These are phyloP conservation scores for Limanda limanda DNA, from an alignment of 2,113 vertebrate species.

Conservation along the genomic window DNA sequence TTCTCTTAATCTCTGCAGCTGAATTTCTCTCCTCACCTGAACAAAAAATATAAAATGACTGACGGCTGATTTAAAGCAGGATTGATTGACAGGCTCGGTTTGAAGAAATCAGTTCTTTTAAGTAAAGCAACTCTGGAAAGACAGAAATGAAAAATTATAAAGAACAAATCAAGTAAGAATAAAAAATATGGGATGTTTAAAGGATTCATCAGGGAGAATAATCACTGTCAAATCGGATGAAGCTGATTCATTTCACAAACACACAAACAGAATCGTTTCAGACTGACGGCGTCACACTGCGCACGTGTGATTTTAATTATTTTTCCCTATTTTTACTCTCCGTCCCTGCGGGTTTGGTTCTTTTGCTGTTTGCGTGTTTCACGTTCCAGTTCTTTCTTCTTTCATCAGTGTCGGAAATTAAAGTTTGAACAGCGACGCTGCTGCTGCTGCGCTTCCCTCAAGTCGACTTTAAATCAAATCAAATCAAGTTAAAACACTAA, in stretches of 20 bases:
- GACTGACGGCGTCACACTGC: not conserved
- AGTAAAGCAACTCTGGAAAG: not conserved
- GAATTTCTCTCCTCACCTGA: too few species aligned
- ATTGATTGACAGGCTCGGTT: too few species aligned
- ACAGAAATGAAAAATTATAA: not conserved
- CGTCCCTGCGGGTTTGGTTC: not conserved
- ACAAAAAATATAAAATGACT: too few species aligned
- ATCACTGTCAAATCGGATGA: slow-evolving; percentile 31
- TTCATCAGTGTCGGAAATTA: slow-evolving; percentile 24
- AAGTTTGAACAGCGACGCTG: slow-evolving; percentile 18
- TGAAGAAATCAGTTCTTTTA: too few species aligned
- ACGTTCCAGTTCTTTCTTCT: slow-evolving; percentile 15
- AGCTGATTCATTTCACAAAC: slow-evolving; percentile 14
- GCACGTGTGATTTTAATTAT: slow-evolving; percentile 16
- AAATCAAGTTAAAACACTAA: slow-evolving; percentile 18
- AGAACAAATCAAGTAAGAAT: slow-evolving; percentile 12
- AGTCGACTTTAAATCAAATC: slow-evolving; percentile 36
- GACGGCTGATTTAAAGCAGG: too few species aligned
- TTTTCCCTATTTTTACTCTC: slow-evolving; percentile 1
- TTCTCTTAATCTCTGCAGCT: not conserved
- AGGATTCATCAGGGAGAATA: slow-evolving; percentile 8
- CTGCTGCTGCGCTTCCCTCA: not conserved
- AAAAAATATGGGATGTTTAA: not conserved
- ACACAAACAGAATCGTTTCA: not conserved
- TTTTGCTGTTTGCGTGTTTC: slow-evolving; percentile 7